Percentiles rank a stretch among this genome's conserved stretches.
These are phyloP conservation scores for Craterocephalus amniculus DNA, from an alignment of 2,797 vertebrate species.

Conservation along the genomic window DNA sequence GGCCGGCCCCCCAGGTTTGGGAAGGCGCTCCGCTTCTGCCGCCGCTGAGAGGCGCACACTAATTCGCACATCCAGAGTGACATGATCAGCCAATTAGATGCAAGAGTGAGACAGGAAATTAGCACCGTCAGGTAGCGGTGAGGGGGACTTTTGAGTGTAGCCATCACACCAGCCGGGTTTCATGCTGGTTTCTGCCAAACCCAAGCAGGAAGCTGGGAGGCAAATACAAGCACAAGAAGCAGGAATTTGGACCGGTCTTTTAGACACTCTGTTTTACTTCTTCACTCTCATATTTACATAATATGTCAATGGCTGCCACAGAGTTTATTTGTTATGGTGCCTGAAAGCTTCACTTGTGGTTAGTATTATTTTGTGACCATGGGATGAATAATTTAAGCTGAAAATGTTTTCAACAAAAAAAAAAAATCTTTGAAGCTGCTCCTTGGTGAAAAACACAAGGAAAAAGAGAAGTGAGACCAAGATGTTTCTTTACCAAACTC, in stretches of 20 bases:
- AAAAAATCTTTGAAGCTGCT: conserved; percentile 62
- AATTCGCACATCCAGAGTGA: conserved; percentile 75
- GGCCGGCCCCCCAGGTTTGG: conserved; percentile 67
- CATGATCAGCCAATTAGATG: conserved; percentile 79
- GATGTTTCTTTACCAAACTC: conserved; percentile 69
- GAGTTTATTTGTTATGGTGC: conserved; percentile 79
- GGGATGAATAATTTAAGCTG: conserved; percentile 75
- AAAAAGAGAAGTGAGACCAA: conserved; percentile 74
- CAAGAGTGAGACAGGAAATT: conserved; percentile 71
- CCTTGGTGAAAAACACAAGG: conserved; percentile 31
- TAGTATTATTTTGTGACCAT: conserved; percentile 66
- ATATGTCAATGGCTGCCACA: conserved; percentile 73
- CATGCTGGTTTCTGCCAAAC: conserved; percentile 72
- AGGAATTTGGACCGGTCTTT: conserved; percentile 61
- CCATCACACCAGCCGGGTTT: conserved; percentile 56
- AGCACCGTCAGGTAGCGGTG: conserved; percentile 69
- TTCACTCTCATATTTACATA: conserved; percentile 75
- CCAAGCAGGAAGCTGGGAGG: conserved; percentile 70
- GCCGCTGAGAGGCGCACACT: conserved; percentile 47
- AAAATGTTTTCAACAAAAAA: conserved; percentile 71
- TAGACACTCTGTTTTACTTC: conserved; percentile 71
- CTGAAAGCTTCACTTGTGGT: conserved; percentile 79
- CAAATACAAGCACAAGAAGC: conserved; percentile 64
- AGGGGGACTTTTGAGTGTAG: conserved; percentile 60
- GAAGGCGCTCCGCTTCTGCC: conserved; percentile 56